Base-by-base conservation (phyloP, 2,888 invertebrate genomes). In the Vesta saturnalis region DNA sequence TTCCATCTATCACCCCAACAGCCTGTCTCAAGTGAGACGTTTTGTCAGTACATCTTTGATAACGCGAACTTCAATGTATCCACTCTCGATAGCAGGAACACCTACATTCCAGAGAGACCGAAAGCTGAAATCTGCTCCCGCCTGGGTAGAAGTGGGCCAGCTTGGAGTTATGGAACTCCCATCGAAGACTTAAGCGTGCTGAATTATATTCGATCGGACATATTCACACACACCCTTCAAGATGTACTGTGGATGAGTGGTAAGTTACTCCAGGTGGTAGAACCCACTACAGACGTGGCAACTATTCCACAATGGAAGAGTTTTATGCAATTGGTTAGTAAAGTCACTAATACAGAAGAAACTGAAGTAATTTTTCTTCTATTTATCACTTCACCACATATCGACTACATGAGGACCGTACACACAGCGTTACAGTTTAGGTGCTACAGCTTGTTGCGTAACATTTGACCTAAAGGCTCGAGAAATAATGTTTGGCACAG, bases 351-450 rank as follows among this genome's bases (percentile, higher is more conserved):
- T 49, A 8, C 55, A 19, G 49, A 71, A 55, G 49, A 15, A 54
- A n/a, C 65, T 30, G 18, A 23, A n/a, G 64, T 72, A 54, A 18
- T 52, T n/a, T 67, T 23, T 58, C 60, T 71, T 16, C 73, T 69
- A 43, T 74, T 74, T 60, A 70, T 73, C n/a, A 71, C 66, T 52
- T 46, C 65, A 49, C 69, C 70, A 39, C 71, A 70, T n/a, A 64
- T 47, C 57, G 57, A 72, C 47, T 70, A 71, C 52, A 58, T n/a
- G n/a, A n/a, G 57, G 63, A 75, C 71, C 6, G 49, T 75, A 15
- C 56, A 49, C 19, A 71, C 73, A 8, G 64, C 65, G 54, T 46
- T 75, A 4, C 12, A 39, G 39, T 63, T 54, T 12, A 71, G 72
- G 39, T 58, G 56, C 6, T 47, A 69, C 52, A 52, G 57, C 16